A percentile compares a stretch with the other conserved stretches of the same genome.
Conservation (phyloP, 92 coral and sea anemone genomes). For the Muricea muricata region DNA sequence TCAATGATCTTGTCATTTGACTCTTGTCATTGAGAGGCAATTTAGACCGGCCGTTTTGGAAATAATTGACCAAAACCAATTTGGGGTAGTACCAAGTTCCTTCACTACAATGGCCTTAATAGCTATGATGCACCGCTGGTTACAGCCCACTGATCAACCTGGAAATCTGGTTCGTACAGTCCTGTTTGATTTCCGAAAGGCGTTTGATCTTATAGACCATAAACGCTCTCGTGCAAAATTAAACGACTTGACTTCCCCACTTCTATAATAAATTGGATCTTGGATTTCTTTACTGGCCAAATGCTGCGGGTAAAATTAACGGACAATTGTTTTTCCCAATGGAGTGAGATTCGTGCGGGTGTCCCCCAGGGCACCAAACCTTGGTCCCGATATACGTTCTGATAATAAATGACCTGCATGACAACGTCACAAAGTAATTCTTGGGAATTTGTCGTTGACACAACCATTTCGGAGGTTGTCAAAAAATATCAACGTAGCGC, state of each 20-base stretch:
- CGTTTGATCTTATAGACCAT: neutral
- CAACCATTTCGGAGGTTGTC: neutral
- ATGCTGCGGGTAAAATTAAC: neutral
- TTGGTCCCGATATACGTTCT: neutral
- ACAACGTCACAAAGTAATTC: neutral
- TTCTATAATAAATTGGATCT: neutral
- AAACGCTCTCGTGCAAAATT: neutral
- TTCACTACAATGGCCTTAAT: too few species aligned
- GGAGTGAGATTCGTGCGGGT: neutral
- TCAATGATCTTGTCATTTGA: too few species aligned
- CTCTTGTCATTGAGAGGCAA: conserved; percentile 18
- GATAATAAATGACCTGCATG: conserved; percentile 14
- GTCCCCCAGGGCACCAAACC: conserved; percentile 13
- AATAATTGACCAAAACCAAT: conserved; percentile 30
- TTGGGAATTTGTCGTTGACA: conserved; percentile 5
- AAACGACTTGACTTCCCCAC: neutral
- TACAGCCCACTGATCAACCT: neutral
- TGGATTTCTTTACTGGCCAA: neutral
- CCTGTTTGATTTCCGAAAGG: neutral
- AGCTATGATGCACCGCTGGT: neutral
- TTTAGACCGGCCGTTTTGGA: neutral
- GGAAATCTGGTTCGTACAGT: neutral
- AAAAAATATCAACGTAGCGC: neutral
- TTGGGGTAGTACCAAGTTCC: neutral
- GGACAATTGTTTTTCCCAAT: neutral